Percentiles rank a stretch among this genome's conserved stretches.
phyloP scores from a whole-genome alignment of 2,888 invertebrate species.

The Mamestra brassicae region DNA sequence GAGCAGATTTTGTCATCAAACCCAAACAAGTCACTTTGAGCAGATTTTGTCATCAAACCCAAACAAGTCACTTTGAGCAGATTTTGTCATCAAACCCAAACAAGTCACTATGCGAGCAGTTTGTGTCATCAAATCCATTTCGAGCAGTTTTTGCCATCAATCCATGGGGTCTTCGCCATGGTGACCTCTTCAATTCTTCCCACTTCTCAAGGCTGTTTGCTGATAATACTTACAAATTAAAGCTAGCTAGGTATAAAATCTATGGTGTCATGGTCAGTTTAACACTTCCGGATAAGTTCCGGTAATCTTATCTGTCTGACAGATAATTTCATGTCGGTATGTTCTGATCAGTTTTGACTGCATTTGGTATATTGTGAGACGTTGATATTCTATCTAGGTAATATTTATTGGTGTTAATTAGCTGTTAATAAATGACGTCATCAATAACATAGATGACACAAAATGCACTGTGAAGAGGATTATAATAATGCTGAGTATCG shows the following conservation, averaged over 20 bases:
- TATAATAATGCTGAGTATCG: not conserved
- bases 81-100: too few relatives aligned
- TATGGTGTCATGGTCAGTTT: not conserved
- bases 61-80: too few relatives aligned
- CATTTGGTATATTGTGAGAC: too few relatives aligned
- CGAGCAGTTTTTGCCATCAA: too few relatives aligned
- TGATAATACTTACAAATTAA: not conserved
- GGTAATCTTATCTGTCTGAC: not conserved
- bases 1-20: too few relatives aligned
- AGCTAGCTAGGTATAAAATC: not conserved
- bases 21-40: too few relatives aligned
- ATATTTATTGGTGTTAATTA: slow-evolving; percentile 8
- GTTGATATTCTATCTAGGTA: not conserved
- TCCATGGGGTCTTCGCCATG: too few relatives aligned
- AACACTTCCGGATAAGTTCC: not conserved
- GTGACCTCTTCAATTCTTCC: not conserved
- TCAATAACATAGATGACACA: not conserved
- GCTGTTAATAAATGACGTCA: slow-evolving; percentile 12
- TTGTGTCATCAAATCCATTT: too few relatives aligned
- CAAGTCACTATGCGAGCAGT: too few relatives aligned
- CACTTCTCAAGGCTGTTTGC: not conserved
- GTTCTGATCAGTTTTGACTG: not conserved
- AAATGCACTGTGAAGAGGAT: not conserved
- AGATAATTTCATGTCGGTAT: not conserved
- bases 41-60: too few relatives aligned